Base-by-base conservation (phyloP, 2,797 vertebrate species). In the Podarcis siculus region DNA sequence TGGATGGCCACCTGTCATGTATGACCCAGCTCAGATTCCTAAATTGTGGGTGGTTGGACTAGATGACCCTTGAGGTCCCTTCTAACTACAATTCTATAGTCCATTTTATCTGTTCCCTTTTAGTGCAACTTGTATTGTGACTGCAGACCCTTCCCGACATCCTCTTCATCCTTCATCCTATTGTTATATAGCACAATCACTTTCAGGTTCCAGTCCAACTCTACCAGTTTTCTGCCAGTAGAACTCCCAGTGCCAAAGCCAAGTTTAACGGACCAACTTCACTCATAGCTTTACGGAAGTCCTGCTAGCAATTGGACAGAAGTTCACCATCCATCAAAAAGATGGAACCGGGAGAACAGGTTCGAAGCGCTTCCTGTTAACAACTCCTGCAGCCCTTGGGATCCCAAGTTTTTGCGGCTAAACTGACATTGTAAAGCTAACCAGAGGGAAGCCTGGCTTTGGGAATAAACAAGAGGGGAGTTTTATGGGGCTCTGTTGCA, bases 211-310 rank as follows among this genome's bases (percentile, higher is more conserved):
- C 49, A 55, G 13, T 15, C 49, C 49, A 55, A 55, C 49, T 55
- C 13, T 55, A 55, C 49, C 3, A 4, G 49, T 55, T 55, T 82
- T 90, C 80, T 67, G 9, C 5, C 86, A 90, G 69, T n/a, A 69
- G 66, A 13, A 4, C 12, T 7, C 8, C 30, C 37, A 61, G 13
- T 81, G 2, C 87, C 55, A 79, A 15, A 87, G 12, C 21, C 79
- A 23, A 82, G 73, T 5, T 85, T 19, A 12, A 69, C 13, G 37
- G 64, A n/a, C 12, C 0, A 0, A 3, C 21, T 23, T 77, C n/a
- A 8, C 12, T 84, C 83, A 75, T 17, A n/a, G 55, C 30, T 71
- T 1, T 8, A 0, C 23, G 19, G 42, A 55, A 86, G 89, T 32
- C 61, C n/a, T 73, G 0, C 3, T 23, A 89, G 35, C 12, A 39